A percentile compares a stretch with the other conserved stretches of the same genome.
Conservation (phyloP, 2,113 vertebrate species). For the Gasterosteus aculeatus region DNA sequence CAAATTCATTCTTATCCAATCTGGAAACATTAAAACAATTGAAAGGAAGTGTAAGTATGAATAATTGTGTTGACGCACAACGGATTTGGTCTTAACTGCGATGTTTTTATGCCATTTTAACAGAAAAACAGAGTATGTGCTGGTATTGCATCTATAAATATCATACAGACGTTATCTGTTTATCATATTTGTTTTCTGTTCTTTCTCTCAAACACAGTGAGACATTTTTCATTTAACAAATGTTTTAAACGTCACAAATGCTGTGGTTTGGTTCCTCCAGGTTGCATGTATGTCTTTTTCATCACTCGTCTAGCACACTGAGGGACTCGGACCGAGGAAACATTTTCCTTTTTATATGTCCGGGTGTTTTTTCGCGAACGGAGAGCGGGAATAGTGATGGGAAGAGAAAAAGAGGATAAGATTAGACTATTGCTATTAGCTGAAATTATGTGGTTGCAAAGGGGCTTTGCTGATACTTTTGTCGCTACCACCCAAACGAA, state of each 20-base stretch:
- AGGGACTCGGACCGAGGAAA: slow-evolving; percentile 30
- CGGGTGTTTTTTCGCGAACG: slow-evolving; percentile 24
- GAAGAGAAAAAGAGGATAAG: slow-evolving; percentile 17
- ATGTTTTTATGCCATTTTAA: not conserved
- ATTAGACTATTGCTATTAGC: slow-evolving; percentile 4
- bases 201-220: not conserved
- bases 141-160: not conserved
- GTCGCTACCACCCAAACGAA: not conserved
- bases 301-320: not conserved
- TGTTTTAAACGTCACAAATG: not conserved
- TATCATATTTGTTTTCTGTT: not conserved
- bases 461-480: not conserved
- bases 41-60: not conserved
- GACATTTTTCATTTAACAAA: not conserved
- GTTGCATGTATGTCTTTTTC: not conserved
- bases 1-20: slow-evolving; percentile 39
- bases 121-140: not conserved
- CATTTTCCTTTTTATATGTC: slow-evolving; percentile 59
- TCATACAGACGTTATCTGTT: not conserved
- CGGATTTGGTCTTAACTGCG: not conserved
- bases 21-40: not conserved
- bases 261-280: not conserved
- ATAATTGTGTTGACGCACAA: not conserved
- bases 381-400: not conserved
- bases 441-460: not conserved